Percentiles rank a stretch among this genome's conserved stretches.
Evolutionary conservation across 2,113 vertebrate genomes (phyloP).

Genomic region (Albula glossodonta): DNA sequence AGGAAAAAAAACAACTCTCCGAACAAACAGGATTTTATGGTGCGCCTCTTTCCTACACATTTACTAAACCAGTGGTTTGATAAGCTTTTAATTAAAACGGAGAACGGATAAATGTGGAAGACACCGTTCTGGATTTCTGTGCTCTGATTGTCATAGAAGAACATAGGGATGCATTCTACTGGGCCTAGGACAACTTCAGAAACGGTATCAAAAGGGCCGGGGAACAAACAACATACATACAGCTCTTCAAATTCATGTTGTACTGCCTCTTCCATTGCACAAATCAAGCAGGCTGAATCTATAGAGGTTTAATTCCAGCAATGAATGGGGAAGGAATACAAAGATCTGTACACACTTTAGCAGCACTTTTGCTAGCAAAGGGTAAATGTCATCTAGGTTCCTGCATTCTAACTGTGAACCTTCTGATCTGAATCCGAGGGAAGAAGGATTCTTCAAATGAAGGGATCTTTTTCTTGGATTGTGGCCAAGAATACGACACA

Average conservation of each 20-base stretch:
- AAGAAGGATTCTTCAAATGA: background rate
- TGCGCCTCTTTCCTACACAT: background rate
- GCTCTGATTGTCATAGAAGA: background rate
- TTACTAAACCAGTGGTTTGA: background rate
- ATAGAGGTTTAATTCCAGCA: background rate
- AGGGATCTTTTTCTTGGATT: background rate
- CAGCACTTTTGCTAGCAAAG: background rate
- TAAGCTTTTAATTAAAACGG: background rate
- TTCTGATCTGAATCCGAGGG: background rate
- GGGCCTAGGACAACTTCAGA: background rate
- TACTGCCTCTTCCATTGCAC: background rate
- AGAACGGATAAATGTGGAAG: background rate
- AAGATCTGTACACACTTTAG: background rate
- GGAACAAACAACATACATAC: background rate
- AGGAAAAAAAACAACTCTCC: background rate
- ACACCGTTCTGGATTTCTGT: background rate
- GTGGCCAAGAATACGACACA: background rate
- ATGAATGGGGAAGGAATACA: background rate
- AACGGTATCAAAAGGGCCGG: background rate
- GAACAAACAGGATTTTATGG: background rate
- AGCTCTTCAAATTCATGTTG: background rate
- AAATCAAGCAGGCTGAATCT: background rate
- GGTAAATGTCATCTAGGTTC: background rate
- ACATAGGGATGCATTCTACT: background rate
- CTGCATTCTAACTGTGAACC: background rate